phyloP scores from a whole-genome alignment of 2,888 invertebrate species.

The Nasonovia ribisnigri region DNA sequence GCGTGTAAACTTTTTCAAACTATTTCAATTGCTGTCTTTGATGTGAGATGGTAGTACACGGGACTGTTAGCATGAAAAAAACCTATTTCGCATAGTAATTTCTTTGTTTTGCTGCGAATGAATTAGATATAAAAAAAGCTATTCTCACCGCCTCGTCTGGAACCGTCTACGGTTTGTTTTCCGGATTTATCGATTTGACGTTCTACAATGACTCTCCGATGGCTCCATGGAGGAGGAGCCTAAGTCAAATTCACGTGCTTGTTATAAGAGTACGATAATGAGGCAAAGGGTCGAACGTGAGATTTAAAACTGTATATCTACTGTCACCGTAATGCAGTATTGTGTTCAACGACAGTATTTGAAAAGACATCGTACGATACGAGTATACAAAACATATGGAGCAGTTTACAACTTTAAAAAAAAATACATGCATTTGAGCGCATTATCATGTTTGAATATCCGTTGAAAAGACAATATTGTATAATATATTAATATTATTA shows the following conservation, averaged over 20 bases:
- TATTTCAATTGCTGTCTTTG: slow-evolving; percentile 5
- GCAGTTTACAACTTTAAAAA: not conserved
- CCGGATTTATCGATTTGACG: slow-evolving; percentile 9
- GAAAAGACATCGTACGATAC: not conserved
- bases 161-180: not conserved
- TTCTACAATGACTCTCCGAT: not conserved
- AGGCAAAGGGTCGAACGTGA: not conserved
- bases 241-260: not conserved
- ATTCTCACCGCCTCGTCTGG: not conserved
- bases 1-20: not conserved
- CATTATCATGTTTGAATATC: not conserved
- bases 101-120: not conserved
- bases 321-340: not conserved
- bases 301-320: not conserved
- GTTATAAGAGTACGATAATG: not conserved
- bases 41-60: not conserved
- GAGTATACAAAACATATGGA: not conserved
- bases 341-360: not conserved
- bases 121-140: not conserved
- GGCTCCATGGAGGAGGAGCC: not conserved
- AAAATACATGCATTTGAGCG: not conserved
- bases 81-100: not conserved
- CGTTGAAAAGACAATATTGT: not conserved
- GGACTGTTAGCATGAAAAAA: not conserved
- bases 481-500: not conserved